Percentiles rank a stretch among this genome's conserved stretches.
phyloP scores from a whole-genome alignment of 2,888 invertebrate species.

The Torymus texanus region DNA sequence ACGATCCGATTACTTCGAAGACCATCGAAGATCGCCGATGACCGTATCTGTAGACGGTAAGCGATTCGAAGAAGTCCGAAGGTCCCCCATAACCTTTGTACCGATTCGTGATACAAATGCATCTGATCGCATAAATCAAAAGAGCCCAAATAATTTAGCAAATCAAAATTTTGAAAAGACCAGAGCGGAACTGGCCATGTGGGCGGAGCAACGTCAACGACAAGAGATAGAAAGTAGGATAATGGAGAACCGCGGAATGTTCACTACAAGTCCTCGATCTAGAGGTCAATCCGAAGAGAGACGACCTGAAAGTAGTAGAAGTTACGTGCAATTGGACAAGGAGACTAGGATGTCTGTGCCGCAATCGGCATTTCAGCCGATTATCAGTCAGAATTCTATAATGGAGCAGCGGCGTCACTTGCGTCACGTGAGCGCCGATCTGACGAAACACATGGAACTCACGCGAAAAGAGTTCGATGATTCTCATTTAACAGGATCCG shows the following conservation, averaged over 20 bases:
- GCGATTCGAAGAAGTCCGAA: conserved; percentile 69
- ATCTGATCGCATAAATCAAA: conserved; percentile 68
- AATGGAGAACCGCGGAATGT: conserved; percentile 64
- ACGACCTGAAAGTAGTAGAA: conserved; percentile 52
- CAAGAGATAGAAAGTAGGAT: conserved; percentile 70
- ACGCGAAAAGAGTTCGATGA: conserved; percentile 72
- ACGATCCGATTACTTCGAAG: conserved; percentile 73
- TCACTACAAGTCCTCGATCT: conserved; percentile 69
- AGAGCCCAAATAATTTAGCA: conserved; percentile 68
- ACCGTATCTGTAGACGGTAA: conserved; percentile 66
- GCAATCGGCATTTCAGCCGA: conserved; percentile 71
- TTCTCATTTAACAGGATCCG: conserved; percentile 69
- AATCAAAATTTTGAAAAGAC: conserved; percentile 73
- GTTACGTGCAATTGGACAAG: conserved; percentile 62
- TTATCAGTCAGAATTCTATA: conserved; percentile 72
- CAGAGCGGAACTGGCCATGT: conserved; percentile 71
- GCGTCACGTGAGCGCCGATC: conserved; percentile 72
- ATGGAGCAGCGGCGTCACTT: conserved; percentile 73
- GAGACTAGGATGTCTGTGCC: conserved; percentile 66
- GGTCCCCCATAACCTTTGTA: conserved; percentile 72
- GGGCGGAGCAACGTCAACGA: conserved; percentile 73
- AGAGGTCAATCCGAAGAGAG: conserved; percentile 71
- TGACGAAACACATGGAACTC: conserved; percentile 72
- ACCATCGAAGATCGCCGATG: conserved; percentile 71
- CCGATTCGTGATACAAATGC: conserved; percentile 69